Conservation (phyloP, 1,140 invertebrate species). For the Tetragnatha versicolor region DNA sequence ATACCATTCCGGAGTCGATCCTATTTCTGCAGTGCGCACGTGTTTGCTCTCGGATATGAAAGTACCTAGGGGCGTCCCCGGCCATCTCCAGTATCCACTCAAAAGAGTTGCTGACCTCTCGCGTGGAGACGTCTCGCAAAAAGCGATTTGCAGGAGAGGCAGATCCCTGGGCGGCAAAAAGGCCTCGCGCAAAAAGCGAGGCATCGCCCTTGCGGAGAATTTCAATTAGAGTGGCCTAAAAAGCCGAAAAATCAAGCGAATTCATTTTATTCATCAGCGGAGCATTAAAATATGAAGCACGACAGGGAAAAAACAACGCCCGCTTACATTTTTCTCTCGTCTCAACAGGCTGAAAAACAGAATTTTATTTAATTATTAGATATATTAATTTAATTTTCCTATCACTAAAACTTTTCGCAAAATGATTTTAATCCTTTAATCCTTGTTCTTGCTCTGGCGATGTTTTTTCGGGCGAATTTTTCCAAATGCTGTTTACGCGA, state of each 20-base stretch:
- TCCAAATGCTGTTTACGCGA: conserved; percentile 26
- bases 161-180: background rate
- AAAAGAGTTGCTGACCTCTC: conserved; percentile 27
- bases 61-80: conserved; percentile 27
- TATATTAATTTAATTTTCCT: conserved; percentile 45
- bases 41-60: conserved; percentile 37
- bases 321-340: background rate
- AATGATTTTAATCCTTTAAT: conserved; percentile 52
- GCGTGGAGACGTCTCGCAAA: no score
- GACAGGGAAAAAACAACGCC: background rate
- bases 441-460: conserved; percentile 18
- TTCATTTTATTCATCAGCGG: conserved; percentile 15
- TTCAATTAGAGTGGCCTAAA: background rate
- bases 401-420: conserved; percentile 38
- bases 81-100: conserved; percentile 26
- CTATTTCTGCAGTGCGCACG: conserved; percentile 26
- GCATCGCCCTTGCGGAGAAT: background rate
- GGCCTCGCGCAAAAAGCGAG: background rate
- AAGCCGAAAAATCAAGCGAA: conserved; percentile 17
- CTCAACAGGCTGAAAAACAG: background rate
- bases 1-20: conserved; percentile 19
- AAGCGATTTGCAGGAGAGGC: background rate
- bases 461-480: conserved; percentile 29
- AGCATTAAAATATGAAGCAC: background rate
- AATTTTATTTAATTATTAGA: conserved; percentile 50